phyloP scores from a whole-genome alignment of 2,888 invertebrate genomes.

The Ochlodes sylvanus region DNA sequence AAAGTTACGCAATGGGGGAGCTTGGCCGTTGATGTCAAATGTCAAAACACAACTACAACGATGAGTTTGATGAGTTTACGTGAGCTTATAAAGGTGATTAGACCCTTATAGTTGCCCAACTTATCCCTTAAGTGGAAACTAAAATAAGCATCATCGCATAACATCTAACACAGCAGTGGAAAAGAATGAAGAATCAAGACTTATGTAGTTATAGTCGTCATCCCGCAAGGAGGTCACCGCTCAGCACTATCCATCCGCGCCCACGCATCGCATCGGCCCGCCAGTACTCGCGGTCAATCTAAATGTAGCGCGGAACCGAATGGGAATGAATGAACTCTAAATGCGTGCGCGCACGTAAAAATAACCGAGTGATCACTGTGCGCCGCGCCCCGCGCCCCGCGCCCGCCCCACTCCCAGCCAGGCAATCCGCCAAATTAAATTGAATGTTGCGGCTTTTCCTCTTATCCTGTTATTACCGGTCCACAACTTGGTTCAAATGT shows the following conservation, averaged over 20 bases:
- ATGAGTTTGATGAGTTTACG: too few relatives aligned
- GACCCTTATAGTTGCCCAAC: too few relatives aligned
- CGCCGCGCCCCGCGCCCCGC: constrained; percentile 45
- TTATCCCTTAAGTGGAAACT: too few relatives aligned
- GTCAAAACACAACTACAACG: too few relatives aligned
- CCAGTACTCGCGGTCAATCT: constrained; percentile 44
- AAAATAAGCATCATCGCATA: too few relatives aligned
- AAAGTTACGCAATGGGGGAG: too few relatives aligned
- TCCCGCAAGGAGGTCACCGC: background rate
- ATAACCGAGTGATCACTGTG: constrained; percentile 65
- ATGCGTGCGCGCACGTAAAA: constrained; percentile 65
- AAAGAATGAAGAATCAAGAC: too few relatives aligned
- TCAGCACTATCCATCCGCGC: background rate
- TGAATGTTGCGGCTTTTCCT: constrained; percentile 6
- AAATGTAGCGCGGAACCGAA: constrained; percentile 55
- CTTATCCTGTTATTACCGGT: background rate
- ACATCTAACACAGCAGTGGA: too few relatives aligned
- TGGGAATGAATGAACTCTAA: constrained; percentile 76
- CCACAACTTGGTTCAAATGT: background rate
- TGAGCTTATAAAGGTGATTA: too few relatives aligned
- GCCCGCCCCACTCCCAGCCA: constrained; percentile 48
- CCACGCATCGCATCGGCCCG: background rate
- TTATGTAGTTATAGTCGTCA: too few relatives aligned
- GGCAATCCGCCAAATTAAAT: constrained; percentile 49
- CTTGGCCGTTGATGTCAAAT: too few relatives aligned